Evolutionary conservation across 2,797 vertebrate genomes (phyloP).

Genomic region (Parambassis ranga): DNA sequence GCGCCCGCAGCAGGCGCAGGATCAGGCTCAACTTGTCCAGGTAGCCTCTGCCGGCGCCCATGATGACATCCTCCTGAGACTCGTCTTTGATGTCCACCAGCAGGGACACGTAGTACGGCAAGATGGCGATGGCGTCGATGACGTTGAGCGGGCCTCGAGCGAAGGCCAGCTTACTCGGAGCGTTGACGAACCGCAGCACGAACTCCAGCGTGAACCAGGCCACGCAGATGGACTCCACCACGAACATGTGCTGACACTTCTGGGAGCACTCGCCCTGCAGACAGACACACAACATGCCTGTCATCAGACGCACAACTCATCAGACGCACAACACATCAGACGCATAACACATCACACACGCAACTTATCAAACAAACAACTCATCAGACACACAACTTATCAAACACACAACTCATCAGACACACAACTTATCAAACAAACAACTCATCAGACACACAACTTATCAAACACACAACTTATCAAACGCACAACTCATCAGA

Average conservation of each 20-base stretch:
- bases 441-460: too few relatives aligned
- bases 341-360: too few relatives aligned
- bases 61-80: constrained; percentile 73
- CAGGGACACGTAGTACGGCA: constrained; percentile 94
- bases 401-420: too few relatives aligned
- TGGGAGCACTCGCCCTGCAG: constrained; percentile 89
- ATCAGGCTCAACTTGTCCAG: constrained; percentile 92
- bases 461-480: too few relatives aligned
- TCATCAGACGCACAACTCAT: too few relatives aligned
- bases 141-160: constrained; percentile 91
- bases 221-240: constrained; percentile 94
- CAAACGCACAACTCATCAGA: too few relatives aligned
- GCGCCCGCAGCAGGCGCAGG: constrained; percentile 88
- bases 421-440: too few relatives aligned
- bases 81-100: constrained; percentile 82
- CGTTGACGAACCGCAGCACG: constrained; percentile 85
- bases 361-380: too few relatives aligned
- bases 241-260: constrained; percentile 92
- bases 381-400: too few relatives aligned
- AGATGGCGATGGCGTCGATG: constrained; percentile 92
- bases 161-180: constrained; percentile 91
- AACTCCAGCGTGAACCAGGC: constrained; percentile 97
- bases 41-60: constrained; percentile 79
- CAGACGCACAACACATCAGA: too few relatives aligned
- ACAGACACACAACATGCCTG: too few relatives aligned